phyloP scores from a whole-genome alignment of 1,140 invertebrate species.

The Drosophila persimilis region DNA sequence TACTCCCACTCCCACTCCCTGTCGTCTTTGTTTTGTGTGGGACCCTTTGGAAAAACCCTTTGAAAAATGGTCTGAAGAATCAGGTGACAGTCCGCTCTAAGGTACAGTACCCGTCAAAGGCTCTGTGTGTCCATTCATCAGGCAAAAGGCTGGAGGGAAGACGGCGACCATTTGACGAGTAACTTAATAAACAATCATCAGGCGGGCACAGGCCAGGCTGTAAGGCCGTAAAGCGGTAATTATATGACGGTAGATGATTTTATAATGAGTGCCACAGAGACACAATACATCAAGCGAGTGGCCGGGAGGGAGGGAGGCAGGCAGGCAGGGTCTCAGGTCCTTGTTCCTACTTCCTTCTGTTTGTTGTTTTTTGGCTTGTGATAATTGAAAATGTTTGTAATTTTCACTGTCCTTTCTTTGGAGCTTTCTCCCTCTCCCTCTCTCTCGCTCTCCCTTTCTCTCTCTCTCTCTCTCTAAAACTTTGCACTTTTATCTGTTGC shows the following conservation, averaged over 20 bases:
- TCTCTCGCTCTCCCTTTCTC: no score
- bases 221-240: slow-evolving; percentile 40
- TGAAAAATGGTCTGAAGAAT: slow-evolving; percentile 48
- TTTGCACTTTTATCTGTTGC: slow-evolving; percentile 77
- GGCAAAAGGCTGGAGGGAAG: background rate
- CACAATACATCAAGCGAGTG: slow-evolving; percentile 67
- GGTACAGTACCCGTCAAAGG: slow-evolving; percentile 63
- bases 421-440: background rate
- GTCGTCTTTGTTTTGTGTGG: slow-evolving; percentile 21
- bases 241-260: slow-evolving; percentile 67
- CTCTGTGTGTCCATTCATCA: slow-evolving; percentile 58
- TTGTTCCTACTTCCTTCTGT: slow-evolving; percentile 35
- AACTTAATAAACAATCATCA: slow-evolving; percentile 79
- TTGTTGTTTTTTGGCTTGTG: slow-evolving; percentile 39
- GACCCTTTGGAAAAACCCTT: slow-evolving; percentile 35
- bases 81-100: slow-evolving; percentile 43
- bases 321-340: no score
- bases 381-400: slow-evolving; percentile 81
- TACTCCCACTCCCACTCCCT: background rate
- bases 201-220: slow-evolving; percentile 17
- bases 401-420: slow-evolving; percentile 56
- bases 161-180: slow-evolving; percentile 41
- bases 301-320: no score
- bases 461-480: slow-evolving; percentile 42
- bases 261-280: slow-evolving; percentile 66